These are phyloP conservation scores for Tiliacea aurago DNA, from an alignment of 2,888 invertebrate genomes.

Conservation along the genomic window DNA sequence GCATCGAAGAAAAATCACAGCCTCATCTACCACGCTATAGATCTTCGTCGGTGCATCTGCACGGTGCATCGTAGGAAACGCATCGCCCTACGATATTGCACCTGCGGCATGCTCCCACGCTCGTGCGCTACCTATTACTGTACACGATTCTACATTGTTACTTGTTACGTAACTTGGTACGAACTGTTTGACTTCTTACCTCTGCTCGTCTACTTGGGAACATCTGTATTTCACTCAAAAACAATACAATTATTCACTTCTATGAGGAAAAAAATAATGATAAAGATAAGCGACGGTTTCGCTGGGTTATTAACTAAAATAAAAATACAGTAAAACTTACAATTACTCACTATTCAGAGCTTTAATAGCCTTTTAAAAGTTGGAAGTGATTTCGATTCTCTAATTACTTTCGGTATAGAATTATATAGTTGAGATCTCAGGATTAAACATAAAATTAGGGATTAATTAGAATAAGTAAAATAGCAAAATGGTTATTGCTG, in stretches of 20 bases:
- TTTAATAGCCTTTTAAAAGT: too few relatives aligned
- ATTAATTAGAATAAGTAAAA: neutral
- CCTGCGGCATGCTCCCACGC: constrained; percentile 89
- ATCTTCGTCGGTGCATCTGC: constrained; percentile 84
- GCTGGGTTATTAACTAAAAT: too few relatives aligned
- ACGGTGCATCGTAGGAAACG: constrained; percentile 76
- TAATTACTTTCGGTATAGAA: too few relatives aligned
- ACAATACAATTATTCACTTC: too few relatives aligned
- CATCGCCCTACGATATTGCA: constrained; percentile 76
- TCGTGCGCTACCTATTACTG: constrained; percentile 68
- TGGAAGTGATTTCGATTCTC: too few relatives aligned
- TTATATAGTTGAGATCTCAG: too few relatives aligned
- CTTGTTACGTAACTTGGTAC: constrained; percentile 10
- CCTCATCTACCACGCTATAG: constrained; percentile 38
- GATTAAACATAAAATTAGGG: neutral
- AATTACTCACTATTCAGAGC: too few relatives aligned
- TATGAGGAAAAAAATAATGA: too few relatives aligned
- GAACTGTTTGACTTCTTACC: constrained; percentile 38
- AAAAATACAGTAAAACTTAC: too few relatives aligned
- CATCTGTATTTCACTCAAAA: too few relatives aligned
- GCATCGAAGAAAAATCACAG: neutral
- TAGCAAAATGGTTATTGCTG: neutral
- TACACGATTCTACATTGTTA: constrained; percentile 45
- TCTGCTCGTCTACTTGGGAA: constrained; percentile 35
- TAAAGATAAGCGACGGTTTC: too few relatives aligned